Base-by-base conservation (phyloP, 2,888 invertebrate genomes). In the Mactromeris polynyma region DNA sequence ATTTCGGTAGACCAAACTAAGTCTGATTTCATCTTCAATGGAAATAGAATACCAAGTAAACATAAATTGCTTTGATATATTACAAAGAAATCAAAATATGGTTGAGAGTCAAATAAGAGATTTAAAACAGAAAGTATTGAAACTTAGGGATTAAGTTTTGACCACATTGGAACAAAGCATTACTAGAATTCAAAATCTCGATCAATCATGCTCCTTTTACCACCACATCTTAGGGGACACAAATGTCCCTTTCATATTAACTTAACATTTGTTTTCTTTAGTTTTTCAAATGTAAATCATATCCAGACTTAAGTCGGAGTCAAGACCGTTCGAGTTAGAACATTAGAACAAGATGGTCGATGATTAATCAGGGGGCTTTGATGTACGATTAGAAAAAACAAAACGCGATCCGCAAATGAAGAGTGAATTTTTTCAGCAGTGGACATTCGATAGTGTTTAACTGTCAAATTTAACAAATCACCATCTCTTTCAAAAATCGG, bases 381-480 rank as follows among this genome's bases (percentile, higher is more conserved):
- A 88, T 79, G 88, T 85, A 40, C 77, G 84, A 77, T 73, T 86
- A 78, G 77, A 86, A 89, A 88, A 89, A 89, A 86, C 81, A 89
- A 89, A 84, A 64, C 33, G 6, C 54, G 81, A 86, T 81, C 87
- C 46, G 54, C 46, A 51, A 81, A 77, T 86, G 81, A 87, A 46
- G 89, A 89, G 81, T 79, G 73, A 69, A 84, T 40, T 51, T 81
- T 81, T 81, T 84, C 73, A 83, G 73, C 26, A 31, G 42, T 54
- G 64, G 86, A 81, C 81, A 89, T 64, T 54, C 36, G 89, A 89
- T 86, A 86, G 69, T 54, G 80, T 86, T 89, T 46, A 85, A 88
- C 88, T 90, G 90, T 83, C 90, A 88, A 21, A 33, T 88, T 83
- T 88, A 90, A 90, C 88, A 90, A 90, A 90, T 90, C 83, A 87